A percentile compares a stretch with the other conserved stretches of the same genome.
Evolutionary conservation across 1,140 invertebrate species (phyloP).

Genomic region (Ooceraea biroi): DNA sequence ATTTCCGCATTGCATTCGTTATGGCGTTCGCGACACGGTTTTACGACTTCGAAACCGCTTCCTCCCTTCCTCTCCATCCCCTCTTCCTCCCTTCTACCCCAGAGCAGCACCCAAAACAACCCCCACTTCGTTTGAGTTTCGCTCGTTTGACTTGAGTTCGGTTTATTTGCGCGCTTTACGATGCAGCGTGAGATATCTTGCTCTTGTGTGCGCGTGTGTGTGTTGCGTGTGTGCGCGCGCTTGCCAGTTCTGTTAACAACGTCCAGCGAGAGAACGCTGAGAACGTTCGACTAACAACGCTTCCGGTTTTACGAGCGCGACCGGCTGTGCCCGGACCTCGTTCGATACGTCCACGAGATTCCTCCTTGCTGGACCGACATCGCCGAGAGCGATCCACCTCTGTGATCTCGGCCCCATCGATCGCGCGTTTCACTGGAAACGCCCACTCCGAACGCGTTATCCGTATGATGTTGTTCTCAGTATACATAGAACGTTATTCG

Average conservation of each 20-base stretch:
- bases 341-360: neutral
- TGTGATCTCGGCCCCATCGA: conserved; percentile 4
- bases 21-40: conserved; percentile 54
- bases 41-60: conserved; percentile 53
- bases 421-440: neutral
- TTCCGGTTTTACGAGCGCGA: conserved; percentile 45
- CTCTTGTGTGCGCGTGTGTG: conserved; percentile 1
- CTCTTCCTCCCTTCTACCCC: neutral
- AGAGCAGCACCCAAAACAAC: conserved; percentile 27
- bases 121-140: conserved; percentile 71
- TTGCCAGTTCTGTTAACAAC: conserved; percentile 56
- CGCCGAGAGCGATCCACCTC: neutral
- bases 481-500: neutral
- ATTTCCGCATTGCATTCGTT: conserved; percentile 63
- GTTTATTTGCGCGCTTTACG: conserved; percentile 66
- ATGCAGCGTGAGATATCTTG: conserved; percentile 49
- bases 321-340: neutral
- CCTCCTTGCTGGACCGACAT: conserved; percentile 4
- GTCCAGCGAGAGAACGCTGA: conserved; percentile 41
- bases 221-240: neutral
- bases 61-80: too few relatives aligned
- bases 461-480: neutral
- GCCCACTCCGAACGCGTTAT: neutral
- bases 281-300: conserved; percentile 46
- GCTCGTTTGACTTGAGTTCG: conserved; percentile 68